Base-by-base conservation (phyloP, 2,888 invertebrate genomes). In the Caenorhabditis sinica region DNA sequence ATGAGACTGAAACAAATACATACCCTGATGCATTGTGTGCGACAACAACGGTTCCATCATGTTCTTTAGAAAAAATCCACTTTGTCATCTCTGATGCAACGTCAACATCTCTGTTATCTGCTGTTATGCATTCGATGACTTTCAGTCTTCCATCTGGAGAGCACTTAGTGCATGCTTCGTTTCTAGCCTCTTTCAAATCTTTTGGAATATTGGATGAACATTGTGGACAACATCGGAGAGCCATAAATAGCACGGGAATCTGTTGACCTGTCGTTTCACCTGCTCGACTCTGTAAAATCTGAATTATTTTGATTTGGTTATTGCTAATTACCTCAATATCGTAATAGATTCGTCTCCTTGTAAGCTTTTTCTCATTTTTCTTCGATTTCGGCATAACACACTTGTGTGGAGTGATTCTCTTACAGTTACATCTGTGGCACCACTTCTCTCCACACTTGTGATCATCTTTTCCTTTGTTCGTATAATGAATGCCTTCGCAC, bases 21-120 rank as follows among this genome's bases (percentile, higher is more conserved):
- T 43, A 65, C 65, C 65, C 65, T 9, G 45, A 43, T 11, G 51
- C 68, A 36, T 69, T 69, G 20, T 69, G 68, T 17, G 68, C 68
- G 11, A 69, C 51, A 11, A 33, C 11, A 5, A 51, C 51, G 20
- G 6, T 1, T 15, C 68, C 68, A 20, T 20, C 4, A 25, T 69
- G 68, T 17, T 69, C 15, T 23, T 20, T 33, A 17, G 11, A 2
- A 25, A 69, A 69, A 1, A 69, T 6, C 68, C 68, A 69, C 8
- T 69, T 51, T 2, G 36, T 36, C 9, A 69, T 2, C 13, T 36
- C 36, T 8, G n/a, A 4, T 9, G 36, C 36, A 20, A 61, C 61
- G 36, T 61, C 20, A 2, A 61, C 61, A 13, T 40, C 20, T 36
- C 40, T 2, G 17, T 61, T 61, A 8, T 45, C 36, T 17, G 20